Base-by-base conservation (phyloP, 2,888 invertebrate genomes). In the Nomada ferruginata region DNA sequence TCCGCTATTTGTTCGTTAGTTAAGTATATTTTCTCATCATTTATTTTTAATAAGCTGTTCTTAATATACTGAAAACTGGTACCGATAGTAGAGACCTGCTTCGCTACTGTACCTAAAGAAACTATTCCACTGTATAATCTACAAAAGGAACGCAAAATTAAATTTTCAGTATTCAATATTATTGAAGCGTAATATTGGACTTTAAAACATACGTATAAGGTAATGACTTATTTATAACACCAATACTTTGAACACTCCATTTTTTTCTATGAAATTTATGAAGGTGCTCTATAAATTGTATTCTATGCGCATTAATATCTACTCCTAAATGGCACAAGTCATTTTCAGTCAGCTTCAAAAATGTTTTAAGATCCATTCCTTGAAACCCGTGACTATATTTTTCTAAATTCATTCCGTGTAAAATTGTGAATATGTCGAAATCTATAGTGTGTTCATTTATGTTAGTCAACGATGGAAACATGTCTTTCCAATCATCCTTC, bases 371-470 rank as follows among this genome's bases (percentile, higher is more conserved):
- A 89, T 94, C 94, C 82, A 96, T 94, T 11, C 94, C 94, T 68
- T 94, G 88, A 83, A 96, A 95, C 2, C 94, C 70, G 2, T 93
- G 89, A 0, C 93, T 93, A 47, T 96, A 93, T 52, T 93, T 92
- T 85, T 95, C 95, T 88, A 96, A 95, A 79, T 94, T 94, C 95
- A 96, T 95, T 2, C 96, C 96, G 86, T 95, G 94, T 0, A 96
- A 92, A 2, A 96, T 94, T 75, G 94, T 93, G 9, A 93, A 94
- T 79, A 96, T 94, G 92, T 96, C 96, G 57, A 70, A 71, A 77
- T 92, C 81, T 23, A 91, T 18, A 50, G 66, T 64, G 3, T 90
- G 66, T 18, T 81, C 64, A 52, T 86, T 74, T 42, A 75, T 83
- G 53, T 74, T 53, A 65, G 63, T 73, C n/a, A 91, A 79, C 52